Percentiles rank a stretch among this genome's conserved stretches.
phyloP scores from a whole-genome alignment of 37 sponge, comb jelly and placozoan genomes.

The Ephydatia muelleri region DNA sequence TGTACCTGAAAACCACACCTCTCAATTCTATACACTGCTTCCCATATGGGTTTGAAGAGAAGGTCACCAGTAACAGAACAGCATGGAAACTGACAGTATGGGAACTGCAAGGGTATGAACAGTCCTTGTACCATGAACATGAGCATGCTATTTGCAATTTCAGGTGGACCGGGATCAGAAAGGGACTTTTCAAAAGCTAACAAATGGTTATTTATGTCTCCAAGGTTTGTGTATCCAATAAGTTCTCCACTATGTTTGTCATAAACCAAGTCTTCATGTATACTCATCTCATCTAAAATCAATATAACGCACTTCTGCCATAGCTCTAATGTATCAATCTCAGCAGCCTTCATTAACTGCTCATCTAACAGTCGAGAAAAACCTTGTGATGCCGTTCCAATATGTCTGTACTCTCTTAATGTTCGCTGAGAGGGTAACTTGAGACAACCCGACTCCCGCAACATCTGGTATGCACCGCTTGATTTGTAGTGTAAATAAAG shows the following conservation, averaged over 20 bases:
- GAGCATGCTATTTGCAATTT: constrained; percentile 12
- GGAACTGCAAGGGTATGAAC: neutral
- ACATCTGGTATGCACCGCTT: constrained; percentile 26
- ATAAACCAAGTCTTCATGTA: constrained; percentile 32
- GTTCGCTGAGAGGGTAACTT: constrained; percentile 47
- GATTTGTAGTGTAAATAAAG: constrained; percentile 33
- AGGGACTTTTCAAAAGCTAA: neutral
- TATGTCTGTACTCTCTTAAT: constrained; percentile 45
- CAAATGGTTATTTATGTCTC: constrained; percentile 10
- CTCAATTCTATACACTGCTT: constrained; percentile 4
- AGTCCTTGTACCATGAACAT: constrained; percentile 20
- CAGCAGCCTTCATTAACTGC: constrained; percentile 16
- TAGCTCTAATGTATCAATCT: neutral
- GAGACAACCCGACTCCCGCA: constrained; percentile 33
- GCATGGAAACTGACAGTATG: constrained; percentile 15
- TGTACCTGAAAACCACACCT: neutral
- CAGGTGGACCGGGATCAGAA: neutral
- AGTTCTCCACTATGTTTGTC: constrained; percentile 29
- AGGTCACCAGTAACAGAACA: constrained; percentile 4
- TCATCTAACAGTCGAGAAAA: constrained; percentile 36
- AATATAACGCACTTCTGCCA: constrained; percentile 16
- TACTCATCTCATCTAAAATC: constrained; percentile 29
- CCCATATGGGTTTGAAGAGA: constrained; percentile 15
- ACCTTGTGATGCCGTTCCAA: neutral
- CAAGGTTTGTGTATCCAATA: constrained; percentile 14